phyloP scores from a whole-genome alignment of 2,797 vertebrate genomes.

The Helostoma temminkii region DNA sequence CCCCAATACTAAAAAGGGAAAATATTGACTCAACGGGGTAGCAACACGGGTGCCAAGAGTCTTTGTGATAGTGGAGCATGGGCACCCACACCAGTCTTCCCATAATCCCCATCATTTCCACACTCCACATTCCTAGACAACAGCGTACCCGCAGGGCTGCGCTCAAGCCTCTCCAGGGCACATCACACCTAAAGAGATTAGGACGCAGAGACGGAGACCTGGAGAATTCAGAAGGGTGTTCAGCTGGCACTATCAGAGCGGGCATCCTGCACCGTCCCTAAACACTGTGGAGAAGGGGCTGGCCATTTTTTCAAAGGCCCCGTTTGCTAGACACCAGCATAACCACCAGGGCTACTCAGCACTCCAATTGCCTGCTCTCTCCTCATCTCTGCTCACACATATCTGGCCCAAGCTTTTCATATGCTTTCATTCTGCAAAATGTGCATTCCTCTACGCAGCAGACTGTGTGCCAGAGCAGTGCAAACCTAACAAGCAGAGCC shows the following conservation, averaged over 20 bases:
- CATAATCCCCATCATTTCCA: conserved; percentile 88
- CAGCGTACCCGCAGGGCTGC: conserved; percentile 84
- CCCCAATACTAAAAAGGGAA: conserved; percentile 79
- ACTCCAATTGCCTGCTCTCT: conserved; percentile 69
- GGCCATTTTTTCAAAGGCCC: conserved; percentile 79
- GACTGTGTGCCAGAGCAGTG: conserved; percentile 62
- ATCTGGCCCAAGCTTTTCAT: conserved; percentile 76
- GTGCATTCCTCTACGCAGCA: conserved; percentile 71
- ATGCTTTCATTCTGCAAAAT: conserved; percentile 75
- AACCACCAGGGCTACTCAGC: conserved; percentile 74
- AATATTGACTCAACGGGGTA: conserved; percentile 82
- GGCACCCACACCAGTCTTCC: conserved; percentile 86
- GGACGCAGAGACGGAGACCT: conserved; percentile 88
- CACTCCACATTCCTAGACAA: conserved; percentile 90
- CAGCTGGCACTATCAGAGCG: conserved; percentile 86
- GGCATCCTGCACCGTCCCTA: conserved; percentile 86
- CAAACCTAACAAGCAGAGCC: conserved; percentile 74
- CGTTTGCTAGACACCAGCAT: conserved; percentile 70
- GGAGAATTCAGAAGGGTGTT: conserved; percentile 86
- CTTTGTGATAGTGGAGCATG: conserved; percentile 85
- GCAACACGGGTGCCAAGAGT: conserved; percentile 80
- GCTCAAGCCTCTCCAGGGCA: conserved; percentile 86
- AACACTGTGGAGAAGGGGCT: conserved; percentile 85
- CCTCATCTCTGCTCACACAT: conserved; percentile 61
- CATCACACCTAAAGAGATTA: conserved; percentile 91